Conservation (phyloP, 2,888 invertebrate species). For the Netelia virgata region DNA sequence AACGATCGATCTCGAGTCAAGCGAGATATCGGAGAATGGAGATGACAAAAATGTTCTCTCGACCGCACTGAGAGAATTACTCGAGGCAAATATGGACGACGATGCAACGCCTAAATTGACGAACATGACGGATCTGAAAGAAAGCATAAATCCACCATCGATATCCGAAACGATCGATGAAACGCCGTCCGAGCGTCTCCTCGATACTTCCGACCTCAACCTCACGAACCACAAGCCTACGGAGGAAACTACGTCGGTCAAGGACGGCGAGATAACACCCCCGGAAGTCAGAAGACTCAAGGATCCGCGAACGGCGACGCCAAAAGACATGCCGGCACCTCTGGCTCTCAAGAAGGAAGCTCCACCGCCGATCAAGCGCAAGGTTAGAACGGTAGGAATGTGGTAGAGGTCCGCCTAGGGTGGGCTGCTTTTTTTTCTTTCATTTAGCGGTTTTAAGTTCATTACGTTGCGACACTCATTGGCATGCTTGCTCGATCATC, state of each 20-base stretch:
- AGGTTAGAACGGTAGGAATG: constrained; percentile 82
- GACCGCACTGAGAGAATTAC: constrained; percentile 79
- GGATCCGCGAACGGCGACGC: constrained; percentile 82
- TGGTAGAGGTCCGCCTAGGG: constrained; percentile 71
- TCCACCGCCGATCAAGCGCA: constrained; percentile 82
- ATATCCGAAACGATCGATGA: constrained; percentile 59
- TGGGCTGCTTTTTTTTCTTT: constrained; percentile 66
- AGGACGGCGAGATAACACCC: constrained; percentile 61
- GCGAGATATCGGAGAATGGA: constrained; percentile 72
- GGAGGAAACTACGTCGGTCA: constrained; percentile 65
- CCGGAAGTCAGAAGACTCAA: constrained; percentile 75
- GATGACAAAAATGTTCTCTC: constrained; percentile 80
- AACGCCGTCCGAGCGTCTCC: neutral
- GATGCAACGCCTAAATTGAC: constrained; percentile 67
- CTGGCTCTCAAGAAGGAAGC: constrained; percentile 77
- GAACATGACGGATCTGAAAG: constrained; percentile 59
- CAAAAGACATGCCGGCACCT: constrained; percentile 79
- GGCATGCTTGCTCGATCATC: constrained; percentile 14
- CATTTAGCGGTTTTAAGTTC: constrained; percentile 40
- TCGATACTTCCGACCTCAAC: constrained; percentile 29
- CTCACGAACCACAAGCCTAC: constrained; percentile 45
- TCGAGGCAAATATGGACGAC: constrained; percentile 81
- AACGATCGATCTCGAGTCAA: constrained; percentile 78
- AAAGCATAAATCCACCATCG: constrained; percentile 70
- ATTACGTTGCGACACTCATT: neutral